Evolutionary conservation across 1,140 invertebrate species (phyloP).

Genomic region (Camponotus vicinus): DNA sequence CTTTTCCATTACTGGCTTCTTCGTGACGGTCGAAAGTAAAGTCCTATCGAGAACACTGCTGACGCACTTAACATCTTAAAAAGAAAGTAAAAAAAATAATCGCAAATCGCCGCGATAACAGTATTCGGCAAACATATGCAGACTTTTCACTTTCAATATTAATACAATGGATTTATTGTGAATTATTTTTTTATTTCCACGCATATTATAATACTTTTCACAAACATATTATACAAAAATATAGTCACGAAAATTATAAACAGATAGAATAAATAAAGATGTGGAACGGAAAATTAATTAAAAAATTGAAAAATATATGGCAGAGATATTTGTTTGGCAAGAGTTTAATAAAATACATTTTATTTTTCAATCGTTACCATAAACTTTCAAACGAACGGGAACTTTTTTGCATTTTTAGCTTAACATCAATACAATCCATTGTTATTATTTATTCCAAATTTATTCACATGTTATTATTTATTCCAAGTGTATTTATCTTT

Average conservation of each 20-base stretch:
- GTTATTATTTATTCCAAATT: no score
- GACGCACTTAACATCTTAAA: constrained; percentile 19
- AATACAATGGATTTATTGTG: neutral
- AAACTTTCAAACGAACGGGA: no score
- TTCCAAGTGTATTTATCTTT: neutral
- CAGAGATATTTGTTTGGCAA: no score
- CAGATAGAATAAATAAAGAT: neutral
- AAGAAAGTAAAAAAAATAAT: neutral
- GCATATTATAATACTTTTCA: neutral
- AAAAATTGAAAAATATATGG: no score
- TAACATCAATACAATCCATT: no score
- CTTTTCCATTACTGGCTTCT: constrained; percentile 42
- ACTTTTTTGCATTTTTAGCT: no score
- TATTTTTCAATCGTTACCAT: no score
- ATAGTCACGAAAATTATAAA: no score
- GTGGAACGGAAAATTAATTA: neutral
- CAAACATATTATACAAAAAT: no score
- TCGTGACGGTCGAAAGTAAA: neutral
- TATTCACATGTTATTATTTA: neutral
- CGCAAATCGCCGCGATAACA: neutral
- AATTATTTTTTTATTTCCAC: neutral
- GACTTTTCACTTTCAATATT: neutral
- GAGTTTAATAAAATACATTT: no score
- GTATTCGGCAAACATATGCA: neutral
- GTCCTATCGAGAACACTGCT: neutral